Base-by-base conservation (phyloP, 2,888 invertebrate species). In the Drosophila colorata region DNA sequence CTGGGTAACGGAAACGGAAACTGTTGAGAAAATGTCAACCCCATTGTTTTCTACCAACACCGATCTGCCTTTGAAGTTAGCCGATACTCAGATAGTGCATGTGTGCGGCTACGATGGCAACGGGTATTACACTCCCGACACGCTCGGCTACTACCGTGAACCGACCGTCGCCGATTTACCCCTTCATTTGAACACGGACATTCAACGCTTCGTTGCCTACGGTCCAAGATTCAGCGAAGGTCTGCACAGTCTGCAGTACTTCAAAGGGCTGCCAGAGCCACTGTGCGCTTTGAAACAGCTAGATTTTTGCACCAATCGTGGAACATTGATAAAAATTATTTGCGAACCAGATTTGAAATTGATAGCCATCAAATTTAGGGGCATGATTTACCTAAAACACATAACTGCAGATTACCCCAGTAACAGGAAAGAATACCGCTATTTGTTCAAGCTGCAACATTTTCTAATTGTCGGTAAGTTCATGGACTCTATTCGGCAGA, bases 381-480 rank as follows among this genome's bases (percentile, higher is more conserved):
- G 40, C 1, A 52, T 51, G 31, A 65, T 73, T 18, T 73, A 51
- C 5, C n/a, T 67, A 4, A 3, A 1, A 4, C 1, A 11, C 6
- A 2, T 7, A 28, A 6, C 6, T 28, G 8, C 4, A 4, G 4
- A n/a, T 1, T 0, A 4, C 2, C 7, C 3, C 4, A 1, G 0
- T 2, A 1, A 18, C 0, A 8, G 1, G 2, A 1, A 3, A 4
- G 28, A 23, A 5, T 4, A 0, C n/a, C n/a, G 18, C 0, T 56
- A 35, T 47, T 0, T 43, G 5, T 75, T 53, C 5, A 70, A 56
- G 37, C 14, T 53, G 14, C 71, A 64, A 0, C 38, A 70, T 14
- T 51, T 55, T 25, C 8, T 70, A 7, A 5, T 59, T 20, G 58
- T 35, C 4, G 64, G 73, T 75, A 43, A 43, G 5, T n/a, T n/a